Evolutionary conservation across 2,113 vertebrate species (phyloP).

Genomic region (Tenebrosternarchus preto): DNA sequence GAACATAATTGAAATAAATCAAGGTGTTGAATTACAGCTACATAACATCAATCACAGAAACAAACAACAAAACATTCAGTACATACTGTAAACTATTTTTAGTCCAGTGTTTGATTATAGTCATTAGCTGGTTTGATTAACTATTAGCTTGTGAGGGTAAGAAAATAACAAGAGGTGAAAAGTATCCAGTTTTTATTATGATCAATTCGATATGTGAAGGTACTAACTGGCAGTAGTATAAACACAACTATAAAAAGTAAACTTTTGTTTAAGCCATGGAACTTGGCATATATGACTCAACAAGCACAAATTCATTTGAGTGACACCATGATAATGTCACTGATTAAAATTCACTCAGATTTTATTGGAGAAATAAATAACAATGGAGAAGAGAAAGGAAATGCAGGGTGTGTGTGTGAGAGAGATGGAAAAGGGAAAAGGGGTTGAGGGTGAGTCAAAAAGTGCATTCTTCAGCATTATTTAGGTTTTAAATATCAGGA

Average conservation of each 20-base stretch:
- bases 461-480: conserved; percentile 45
- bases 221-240: too few species aligned
- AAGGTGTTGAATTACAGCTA: conserved; percentile 27
- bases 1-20: conserved; percentile 13
- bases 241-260: too few species aligned
- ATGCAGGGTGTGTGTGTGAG: neutral
- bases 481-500: conserved; percentile 53
- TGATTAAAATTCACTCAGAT: conserved; percentile 5
- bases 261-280: too few species aligned
- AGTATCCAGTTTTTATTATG: too few species aligned
- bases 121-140: conserved; percentile 10
- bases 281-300: too few species aligned
- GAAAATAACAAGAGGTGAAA: neutral
- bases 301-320: neutral
- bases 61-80: neutral
- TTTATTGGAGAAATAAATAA: conserved; percentile 6
- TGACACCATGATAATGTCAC: neutral
- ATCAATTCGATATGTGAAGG: too few species aligned
- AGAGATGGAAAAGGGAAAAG: neutral
- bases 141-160: conserved; percentile 10
- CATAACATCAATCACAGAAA: too few species aligned
- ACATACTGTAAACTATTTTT: neutral
- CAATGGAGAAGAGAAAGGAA: neutral
- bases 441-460: conserved; percentile 2
- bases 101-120: neutral